Conservation (phyloP, 23 tunicate species). For the Aplidium turbinatum region DNA sequence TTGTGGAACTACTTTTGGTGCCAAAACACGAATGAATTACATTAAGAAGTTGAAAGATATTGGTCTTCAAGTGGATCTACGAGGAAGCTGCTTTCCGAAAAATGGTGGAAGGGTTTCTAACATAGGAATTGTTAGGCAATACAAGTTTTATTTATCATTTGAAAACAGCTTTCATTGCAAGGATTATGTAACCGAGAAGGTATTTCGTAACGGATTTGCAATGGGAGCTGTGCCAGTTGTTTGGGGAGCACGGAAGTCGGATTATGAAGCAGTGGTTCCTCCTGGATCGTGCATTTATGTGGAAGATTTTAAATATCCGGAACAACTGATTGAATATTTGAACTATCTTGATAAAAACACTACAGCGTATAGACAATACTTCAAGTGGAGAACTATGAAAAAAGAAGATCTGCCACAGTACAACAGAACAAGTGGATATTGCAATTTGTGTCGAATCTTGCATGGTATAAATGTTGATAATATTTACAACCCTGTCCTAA, state of each 20-base stretch:
- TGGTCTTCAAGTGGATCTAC: no score
- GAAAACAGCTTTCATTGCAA: no score
- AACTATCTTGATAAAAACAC: slow-evolving; percentile 35
- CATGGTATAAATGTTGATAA: slow-evolving; percentile 39
- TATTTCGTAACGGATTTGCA: no score
- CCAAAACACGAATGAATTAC: no score
- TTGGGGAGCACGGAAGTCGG: slow-evolving; percentile 40
- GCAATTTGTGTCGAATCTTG: slow-evolving; percentile 18
- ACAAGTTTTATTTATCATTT: no score
- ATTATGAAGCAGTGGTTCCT: slow-evolving; percentile 43
- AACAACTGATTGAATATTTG: slow-evolving; percentile 47
- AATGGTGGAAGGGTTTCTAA: no score
- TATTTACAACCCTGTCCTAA: slow-evolving; percentile 7
- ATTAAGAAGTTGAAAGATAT: no score
- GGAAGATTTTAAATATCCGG: slow-evolving; percentile 42
- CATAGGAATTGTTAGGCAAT: no score
- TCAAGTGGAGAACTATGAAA: slow-evolving; percentile 16
- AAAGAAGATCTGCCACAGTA: slow-evolving; percentile 3
- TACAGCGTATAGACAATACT: slow-evolving; percentile 37
- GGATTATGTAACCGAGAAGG: no score
- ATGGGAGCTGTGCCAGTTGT: no score
- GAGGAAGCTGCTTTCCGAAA: no score
- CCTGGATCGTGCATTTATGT: slow-evolving; percentile 45
- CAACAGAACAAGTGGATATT: slow-evolving; percentile 5
- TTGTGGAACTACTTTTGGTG: no score